Conservation (phyloP, 1,140 invertebrate genomes). For the Drosophila prosaltans region DNA sequence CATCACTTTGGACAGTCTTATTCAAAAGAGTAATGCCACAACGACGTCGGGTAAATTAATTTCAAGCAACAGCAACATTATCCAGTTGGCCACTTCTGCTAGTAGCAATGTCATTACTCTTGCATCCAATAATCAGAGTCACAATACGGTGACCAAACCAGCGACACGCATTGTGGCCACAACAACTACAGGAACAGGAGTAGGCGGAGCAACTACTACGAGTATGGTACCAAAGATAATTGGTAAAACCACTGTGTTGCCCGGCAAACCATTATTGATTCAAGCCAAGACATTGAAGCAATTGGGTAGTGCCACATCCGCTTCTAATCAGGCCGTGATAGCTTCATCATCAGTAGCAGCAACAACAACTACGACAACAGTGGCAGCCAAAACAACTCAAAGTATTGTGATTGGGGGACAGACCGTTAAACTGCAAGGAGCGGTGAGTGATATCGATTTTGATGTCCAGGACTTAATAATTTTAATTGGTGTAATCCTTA, state of each 20-base stretch:
- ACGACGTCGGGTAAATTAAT: conserved; percentile 31
- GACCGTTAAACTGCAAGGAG: conserved; percentile 73
- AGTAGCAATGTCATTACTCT: conserved; percentile 62
- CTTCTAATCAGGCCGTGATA: conserved; percentile 23
- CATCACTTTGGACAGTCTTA: conserved; percentile 87
- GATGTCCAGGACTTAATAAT: no score
- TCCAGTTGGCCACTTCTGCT: conserved; percentile 50
- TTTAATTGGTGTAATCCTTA: no score
- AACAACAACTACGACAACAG: conserved; percentile 14
- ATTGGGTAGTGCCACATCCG: conserved; percentile 39
- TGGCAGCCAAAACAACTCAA: conserved; percentile 47
- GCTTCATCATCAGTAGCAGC: conserved; percentile 12
- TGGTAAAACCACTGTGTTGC: conserved; percentile 69
- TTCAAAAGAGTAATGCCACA: conserved; percentile 84
- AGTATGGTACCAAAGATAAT: conserved; percentile 60
- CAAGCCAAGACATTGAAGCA: conserved; percentile 61
- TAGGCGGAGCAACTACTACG: background rate
- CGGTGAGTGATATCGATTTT: conserved; percentile 45
- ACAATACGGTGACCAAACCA: conserved; percentile 70
- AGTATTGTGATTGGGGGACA: conserved; percentile 82
- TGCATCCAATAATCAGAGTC: conserved; percentile 34
- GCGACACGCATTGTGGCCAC: conserved; percentile 81
- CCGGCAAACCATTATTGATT: conserved; percentile 85
- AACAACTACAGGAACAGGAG: conserved; percentile 4
- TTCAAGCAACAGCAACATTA: conserved; percentile 51